These are phyloP conservation scores for Pygoscelis adeliae DNA, from an alignment of 2,113 vertebrate species.

Conservation along the genomic window DNA sequence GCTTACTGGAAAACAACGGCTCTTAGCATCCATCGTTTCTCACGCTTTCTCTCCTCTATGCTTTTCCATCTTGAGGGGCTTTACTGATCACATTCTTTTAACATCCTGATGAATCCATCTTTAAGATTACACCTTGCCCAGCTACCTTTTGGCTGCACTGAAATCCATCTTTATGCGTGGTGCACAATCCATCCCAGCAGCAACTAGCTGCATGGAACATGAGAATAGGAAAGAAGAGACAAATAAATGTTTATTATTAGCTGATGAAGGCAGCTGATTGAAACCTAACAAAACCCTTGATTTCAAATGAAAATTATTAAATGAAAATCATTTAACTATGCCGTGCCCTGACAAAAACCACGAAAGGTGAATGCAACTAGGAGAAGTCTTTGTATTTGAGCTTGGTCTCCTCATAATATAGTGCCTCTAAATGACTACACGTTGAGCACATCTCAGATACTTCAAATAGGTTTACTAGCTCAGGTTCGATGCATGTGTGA, in stretches of 20 bases:
- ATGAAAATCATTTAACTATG: neutral
- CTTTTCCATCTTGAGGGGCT: neutral
- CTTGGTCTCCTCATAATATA: neutral
- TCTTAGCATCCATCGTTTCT: neutral
- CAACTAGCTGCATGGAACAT: neutral
- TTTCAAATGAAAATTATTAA: neutral
- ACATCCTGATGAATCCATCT: neutral
- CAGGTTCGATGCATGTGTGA: neutral
- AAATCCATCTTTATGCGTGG: neutral
- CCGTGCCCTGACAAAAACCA: neutral
- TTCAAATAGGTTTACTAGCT: neutral
- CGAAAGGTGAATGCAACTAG: neutral
- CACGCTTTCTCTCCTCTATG: neutral
- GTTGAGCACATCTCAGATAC: neutral
- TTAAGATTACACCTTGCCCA: neutral
- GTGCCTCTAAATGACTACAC: neutral
- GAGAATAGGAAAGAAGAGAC: neutral
- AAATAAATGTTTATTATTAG: neutral
- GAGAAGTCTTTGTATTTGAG: neutral
- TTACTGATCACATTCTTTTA: neutral
- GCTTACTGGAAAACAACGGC: constrained; percentile 71
- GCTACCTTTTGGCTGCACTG: neutral
- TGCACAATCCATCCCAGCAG: neutral
- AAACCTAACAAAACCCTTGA: neutral
- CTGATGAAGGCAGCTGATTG: neutral